A percentile compares a stretch with the other conserved stretches of the same genome.
phyloP scores from a whole-genome alignment of 2,888 invertebrate genomes.

The Nomada fucata region DNA sequence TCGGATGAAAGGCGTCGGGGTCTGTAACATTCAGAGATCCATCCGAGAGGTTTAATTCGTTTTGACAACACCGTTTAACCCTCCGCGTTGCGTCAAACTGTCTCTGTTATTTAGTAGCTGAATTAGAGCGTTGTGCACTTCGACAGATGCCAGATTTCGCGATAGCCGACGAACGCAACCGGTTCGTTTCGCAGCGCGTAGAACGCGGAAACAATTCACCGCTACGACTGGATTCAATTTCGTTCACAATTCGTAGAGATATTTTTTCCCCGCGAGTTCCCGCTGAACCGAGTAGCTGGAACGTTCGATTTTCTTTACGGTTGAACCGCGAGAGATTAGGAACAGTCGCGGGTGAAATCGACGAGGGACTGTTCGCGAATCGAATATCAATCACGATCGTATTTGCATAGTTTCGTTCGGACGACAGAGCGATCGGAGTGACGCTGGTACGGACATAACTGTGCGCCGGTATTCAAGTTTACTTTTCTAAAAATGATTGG shows the following conservation, averaged over 20 bases:
- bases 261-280: background rate
- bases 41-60: slow-evolving; percentile 73
- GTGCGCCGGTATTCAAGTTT: background rate
- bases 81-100: slow-evolving; percentile 32
- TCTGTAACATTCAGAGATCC: slow-evolving; percentile 35
- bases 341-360: background rate
- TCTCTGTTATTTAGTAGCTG: slow-evolving; percentile 65
- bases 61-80: slow-evolving; percentile 75
- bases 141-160: slow-evolving; percentile 76
- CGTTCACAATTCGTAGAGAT: background rate
- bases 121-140: slow-evolving; percentile 65
- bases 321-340: background rate
- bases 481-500: background rate
- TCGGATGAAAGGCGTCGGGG: slow-evolving; percentile 60
- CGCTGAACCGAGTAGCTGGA: background rate
- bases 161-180: slow-evolving; percentile 65
- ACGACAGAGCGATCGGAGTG: background rate
- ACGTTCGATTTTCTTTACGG: background rate
- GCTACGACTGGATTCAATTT: slow-evolving; percentile 17
- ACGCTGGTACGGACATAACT: background rate
- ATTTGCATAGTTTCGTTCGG: background rate
- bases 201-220: background rate
- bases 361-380: background rate
- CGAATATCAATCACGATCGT: background rate
- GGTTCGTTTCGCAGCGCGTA: background rate